phyloP scores from a whole-genome alignment of 2,888 invertebrate species.

The Macrosoma leucophasiata region DNA sequence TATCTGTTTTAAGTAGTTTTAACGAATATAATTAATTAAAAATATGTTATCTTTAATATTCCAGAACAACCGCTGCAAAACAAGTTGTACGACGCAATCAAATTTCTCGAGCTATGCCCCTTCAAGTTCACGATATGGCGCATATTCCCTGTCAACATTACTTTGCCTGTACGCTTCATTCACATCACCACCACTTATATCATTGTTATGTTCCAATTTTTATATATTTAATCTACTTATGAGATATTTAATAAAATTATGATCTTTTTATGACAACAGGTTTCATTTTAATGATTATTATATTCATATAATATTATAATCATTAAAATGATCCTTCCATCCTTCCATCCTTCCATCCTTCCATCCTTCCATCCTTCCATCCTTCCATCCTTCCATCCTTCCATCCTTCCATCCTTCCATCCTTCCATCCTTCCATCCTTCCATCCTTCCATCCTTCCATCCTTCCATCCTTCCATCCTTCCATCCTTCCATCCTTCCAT shows the following conservation, averaged over 20 bases:
- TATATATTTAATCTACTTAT: slow-evolving; percentile 11
- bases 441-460: no score
- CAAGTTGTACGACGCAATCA: slow-evolving; percentile 7
- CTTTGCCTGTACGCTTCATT: slow-evolving; percentile 16
- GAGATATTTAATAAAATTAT: neutral
- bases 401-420: no score
- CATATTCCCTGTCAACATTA: slow-evolving; percentile 16
- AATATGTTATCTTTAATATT: slow-evolving; percentile 7
- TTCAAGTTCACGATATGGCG: slow-evolving; percentile 15
- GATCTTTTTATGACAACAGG: neutral
- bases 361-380: no score
- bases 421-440: no score
- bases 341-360: no score
- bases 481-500: no score
- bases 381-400: no score
- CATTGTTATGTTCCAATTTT: slow-evolving; percentile 23
- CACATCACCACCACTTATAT: slow-evolving; percentile 19
- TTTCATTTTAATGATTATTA: neutral
- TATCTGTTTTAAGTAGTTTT: neutral
- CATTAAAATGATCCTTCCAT: neutral
- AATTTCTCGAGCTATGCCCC: slow-evolving; percentile 14
- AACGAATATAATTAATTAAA: no score
- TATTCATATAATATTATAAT: neutral
- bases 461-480: no score
- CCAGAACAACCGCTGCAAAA: slow-evolving; percentile 13